These are phyloP conservation scores for Scelioninae gen. 1 DNA, from an alignment of 2,888 invertebrate genomes.

Conservation along the genomic window DNA sequence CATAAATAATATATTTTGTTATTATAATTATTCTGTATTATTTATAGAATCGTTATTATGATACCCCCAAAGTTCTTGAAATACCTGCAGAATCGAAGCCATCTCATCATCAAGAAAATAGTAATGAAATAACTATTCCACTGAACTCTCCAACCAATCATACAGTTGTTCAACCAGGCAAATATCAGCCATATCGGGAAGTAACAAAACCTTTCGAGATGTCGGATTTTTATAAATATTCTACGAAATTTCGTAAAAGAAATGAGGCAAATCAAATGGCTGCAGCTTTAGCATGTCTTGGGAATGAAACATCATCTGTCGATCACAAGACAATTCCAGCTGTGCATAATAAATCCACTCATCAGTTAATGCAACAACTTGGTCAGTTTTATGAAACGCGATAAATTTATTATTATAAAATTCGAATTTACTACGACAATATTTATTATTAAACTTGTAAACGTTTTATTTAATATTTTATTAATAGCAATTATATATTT, in stretches of 20 bases:
- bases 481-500: not conserved
- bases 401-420: constrained; percentile 64
- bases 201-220: constrained; percentile 98
- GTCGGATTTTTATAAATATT: constrained; percentile 99
- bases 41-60: constrained; percentile 74
- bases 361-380: constrained; percentile 79
- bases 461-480: not conserved
- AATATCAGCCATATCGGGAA: constrained; percentile 95
- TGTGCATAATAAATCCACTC: constrained; percentile 74
- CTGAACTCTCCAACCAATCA: constrained; percentile 92
- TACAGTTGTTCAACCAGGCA: constrained; percentile 87
- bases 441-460: constrained; percentile 12
- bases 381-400: constrained; percentile 79
- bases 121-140: constrained; percentile 67
- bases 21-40: too few relatives aligned
- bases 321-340: constrained; percentile 35
- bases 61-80: constrained; percentile 85
- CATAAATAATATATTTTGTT: too few relatives aligned
- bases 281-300: constrained; percentile 58
- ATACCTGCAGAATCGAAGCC: constrained; percentile 87
- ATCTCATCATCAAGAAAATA: constrained; percentile 75
- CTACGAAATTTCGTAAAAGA: constrained; percentile 93
- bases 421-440: not conserved
- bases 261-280: constrained; percentile 75
- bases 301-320: constrained; percentile 11